These are phyloP conservation scores for Rhyacophila evoluta DNA, from an alignment of 2,888 invertebrate species.

Conservation along the genomic window DNA sequence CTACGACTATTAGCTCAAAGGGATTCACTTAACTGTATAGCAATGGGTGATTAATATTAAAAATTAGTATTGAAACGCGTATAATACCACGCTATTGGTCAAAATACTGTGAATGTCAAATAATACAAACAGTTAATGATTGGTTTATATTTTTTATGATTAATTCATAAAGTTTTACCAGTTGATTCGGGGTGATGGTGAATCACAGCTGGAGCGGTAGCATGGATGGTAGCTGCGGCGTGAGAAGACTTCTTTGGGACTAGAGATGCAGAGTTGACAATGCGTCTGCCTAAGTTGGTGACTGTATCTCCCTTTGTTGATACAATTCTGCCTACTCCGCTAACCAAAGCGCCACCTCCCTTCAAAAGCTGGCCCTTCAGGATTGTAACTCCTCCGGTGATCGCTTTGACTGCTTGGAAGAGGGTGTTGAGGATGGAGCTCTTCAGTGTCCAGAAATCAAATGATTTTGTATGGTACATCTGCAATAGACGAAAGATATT, in stretches of 20 bases:
- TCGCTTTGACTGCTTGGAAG: constrained; percentile 89
- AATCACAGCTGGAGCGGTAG: constrained; percentile 57
- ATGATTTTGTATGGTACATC: constrained; percentile 59
- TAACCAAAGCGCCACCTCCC: constrained; percentile 77
- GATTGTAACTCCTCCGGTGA: constrained; percentile 88
- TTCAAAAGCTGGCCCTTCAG: constrained; percentile 90
- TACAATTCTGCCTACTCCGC: constrained; percentile 71
- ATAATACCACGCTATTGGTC: too few relatives aligned
- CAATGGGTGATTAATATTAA: too few relatives aligned
- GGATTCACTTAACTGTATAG: too few relatives aligned
- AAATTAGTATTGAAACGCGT: too few relatives aligned
- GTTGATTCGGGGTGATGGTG: constrained; percentile 36
- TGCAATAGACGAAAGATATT: too few relatives aligned
- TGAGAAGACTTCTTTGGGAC: constrained; percentile 66
- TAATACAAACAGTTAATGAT: too few relatives aligned
- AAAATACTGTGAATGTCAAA: too few relatives aligned
- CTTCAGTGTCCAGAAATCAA: constrained; percentile 82
- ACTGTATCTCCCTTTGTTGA: constrained; percentile 84
- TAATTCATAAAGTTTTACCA: too few relatives aligned
- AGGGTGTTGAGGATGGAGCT: constrained; percentile 85
- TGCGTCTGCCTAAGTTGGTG: constrained; percentile 81
- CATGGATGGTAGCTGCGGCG: constrained; percentile 62
- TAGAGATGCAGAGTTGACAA: constrained; percentile 80
- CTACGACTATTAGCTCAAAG: too few relatives aligned
- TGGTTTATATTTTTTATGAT: too few relatives aligned